phyloP scores from a whole-genome alignment of 2,113 vertebrate genomes.

The Sarotherodon lohbergeri region DNA sequence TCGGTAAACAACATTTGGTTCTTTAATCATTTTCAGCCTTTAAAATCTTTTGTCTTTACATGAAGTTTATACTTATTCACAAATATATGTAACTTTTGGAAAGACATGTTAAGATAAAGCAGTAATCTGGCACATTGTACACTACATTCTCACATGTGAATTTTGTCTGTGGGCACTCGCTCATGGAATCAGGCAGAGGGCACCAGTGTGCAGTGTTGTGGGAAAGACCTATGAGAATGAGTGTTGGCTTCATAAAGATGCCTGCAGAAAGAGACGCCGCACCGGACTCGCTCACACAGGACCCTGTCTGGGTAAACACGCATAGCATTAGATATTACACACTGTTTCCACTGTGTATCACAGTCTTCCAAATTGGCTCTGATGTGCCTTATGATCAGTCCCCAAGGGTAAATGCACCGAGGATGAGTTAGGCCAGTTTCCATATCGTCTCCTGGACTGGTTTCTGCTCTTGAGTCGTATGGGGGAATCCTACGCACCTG shows the following conservation, averaged over 20 bases:
- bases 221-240: constrained; percentile 69
- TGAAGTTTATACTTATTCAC: neutral
- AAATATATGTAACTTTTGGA: neutral
- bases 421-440: constrained; percentile 69
- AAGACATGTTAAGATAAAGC: neutral
- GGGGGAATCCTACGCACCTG: constrained; percentile 43
- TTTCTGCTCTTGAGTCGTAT: constrained; percentile 70
- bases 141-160: neutral
- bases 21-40: neutral
- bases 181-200: constrained; percentile 59
- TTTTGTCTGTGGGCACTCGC: constrained; percentile 10
- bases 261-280: constrained; percentile 67
- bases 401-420: constrained; percentile 11
- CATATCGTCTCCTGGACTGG: constrained; percentile 67
- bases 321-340: neutral
- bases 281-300: constrained; percentile 65
- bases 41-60: neutral
- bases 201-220: constrained; percentile 73
- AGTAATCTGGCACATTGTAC: neutral
- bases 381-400: constrained; percentile 31
- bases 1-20: constrained; percentile 37
- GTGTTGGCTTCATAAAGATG: constrained; percentile 71
- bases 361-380: neutral
- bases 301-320: constrained; percentile 64
- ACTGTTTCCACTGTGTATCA: neutral